Evolutionary conservation across 2,888 invertebrate species (phyloP), one percentile per base, ranked within the genome.

Genomic region (Oscheius sp.): DNA sequence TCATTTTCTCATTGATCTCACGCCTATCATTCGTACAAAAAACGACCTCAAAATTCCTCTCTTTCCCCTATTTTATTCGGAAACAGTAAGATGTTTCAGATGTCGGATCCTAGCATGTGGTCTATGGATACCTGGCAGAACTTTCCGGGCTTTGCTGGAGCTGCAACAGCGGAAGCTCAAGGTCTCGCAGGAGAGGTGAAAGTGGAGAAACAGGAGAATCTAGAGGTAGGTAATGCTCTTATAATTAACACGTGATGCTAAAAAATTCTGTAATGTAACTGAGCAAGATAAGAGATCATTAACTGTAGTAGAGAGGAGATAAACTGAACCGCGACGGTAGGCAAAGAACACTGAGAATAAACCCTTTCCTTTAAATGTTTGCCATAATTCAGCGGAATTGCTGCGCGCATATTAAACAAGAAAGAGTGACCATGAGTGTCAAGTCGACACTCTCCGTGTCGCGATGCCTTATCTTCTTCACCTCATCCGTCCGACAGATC

Each of bases 351-450:
- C 35, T n/a, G 35, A 33, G 35, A 33, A 66, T 51, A 51, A n/a
- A 66, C 48, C 55, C 29, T 42, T 70, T 47, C 37, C 42, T 55
- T 70, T 33, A 70, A 63, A 63, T 63, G 63, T 63, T 55, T 68
- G 68, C 55, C 68, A 68, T 68, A 68, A 68, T 53, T 68, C 68
- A 68, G 29, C 53, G 68, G 55, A 68, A 68, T 55, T 68, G 68
- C 68, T 37, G 68, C 68, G 68, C 68, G 55, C 68, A 68, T 55
- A 68, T 68, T 55, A 68, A 68, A 55, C 55, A 68, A 68, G 68
- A 55, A 63, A 48, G 55, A 68, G 37, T 53, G 68, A 68, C 68
- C 55, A 55, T 68, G 68, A 68, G 68, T 68, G 68, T 35, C 65
- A 60, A 47, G 65, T 65, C 50, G 32, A 60, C 32, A n/a, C 42